A percentile compares a stretch with the other conserved stretches of the same genome.
Evolutionary conservation across 2,888 invertebrate genomes (phyloP).

Genomic region (Dynastes tityus): DNA sequence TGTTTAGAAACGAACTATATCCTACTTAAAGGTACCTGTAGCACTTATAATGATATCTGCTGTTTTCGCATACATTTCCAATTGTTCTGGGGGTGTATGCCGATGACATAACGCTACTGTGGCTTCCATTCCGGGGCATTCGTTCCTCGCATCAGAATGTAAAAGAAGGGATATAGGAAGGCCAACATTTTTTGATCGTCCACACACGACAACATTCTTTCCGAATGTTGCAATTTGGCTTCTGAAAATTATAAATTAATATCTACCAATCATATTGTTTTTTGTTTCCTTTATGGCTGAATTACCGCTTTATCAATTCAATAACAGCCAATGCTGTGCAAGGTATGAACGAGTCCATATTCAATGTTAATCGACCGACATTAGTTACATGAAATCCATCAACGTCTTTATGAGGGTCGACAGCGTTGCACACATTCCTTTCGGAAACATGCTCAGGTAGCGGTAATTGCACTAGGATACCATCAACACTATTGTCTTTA

Average conservation of each 20-base stretch:
- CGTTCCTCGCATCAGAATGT: conserved; percentile 84
- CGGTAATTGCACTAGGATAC: conserved; percentile 89
- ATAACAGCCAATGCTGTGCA: conserved; percentile 86
- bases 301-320: conserved; percentile 78
- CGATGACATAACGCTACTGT: conserved; percentile 94
- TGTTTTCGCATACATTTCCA: conserved; percentile 79
- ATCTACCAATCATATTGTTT: not conserved
- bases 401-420: conserved; percentile 88
- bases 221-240: conserved; percentile 85
- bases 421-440: conserved; percentile 84
- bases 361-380: conserved; percentile 83
- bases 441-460: conserved; percentile 85
- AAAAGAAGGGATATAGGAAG: conserved; percentile 91
- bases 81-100: conserved; percentile 85
- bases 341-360: conserved; percentile 83
- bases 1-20: no score
- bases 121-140: conserved; percentile 83
- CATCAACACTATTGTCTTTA: conserved; percentile 81
- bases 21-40: conserved; percentile 72
- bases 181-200: conserved; percentile 93
- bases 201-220: conserved; percentile 90
- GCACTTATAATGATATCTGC: conserved; percentile 88
- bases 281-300: not conserved
- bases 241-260: conserved; percentile 60
- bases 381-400: conserved; percentile 92